Evolutionary conservation across 1,140 invertebrate genomes (phyloP), one percentile per base, ranked within the genome.

Genomic region (Phymorhynchus buccinoides): DNA sequence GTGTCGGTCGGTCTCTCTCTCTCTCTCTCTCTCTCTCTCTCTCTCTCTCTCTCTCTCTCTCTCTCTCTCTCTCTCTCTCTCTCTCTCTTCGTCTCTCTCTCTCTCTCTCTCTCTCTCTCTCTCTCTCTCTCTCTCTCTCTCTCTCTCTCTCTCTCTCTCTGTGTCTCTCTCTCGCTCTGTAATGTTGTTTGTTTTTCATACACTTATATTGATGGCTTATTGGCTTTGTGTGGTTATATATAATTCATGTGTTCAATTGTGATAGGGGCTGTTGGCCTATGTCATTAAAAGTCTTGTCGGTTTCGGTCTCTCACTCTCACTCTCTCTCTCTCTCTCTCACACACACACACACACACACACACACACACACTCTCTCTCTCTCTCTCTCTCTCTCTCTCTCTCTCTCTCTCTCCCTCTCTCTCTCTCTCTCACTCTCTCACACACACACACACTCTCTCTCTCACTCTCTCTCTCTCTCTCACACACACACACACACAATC

Each of bases 161-260:
- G n/a, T n/a, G n/a, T n/a, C n/a, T n/a, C n/a, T n/a, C n/a, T n/a
- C n/a, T n/a, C n/a, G n/a, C n/a, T n/a, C n/a, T n/a, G n/a, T n/a
- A n/a, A n/a, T n/a, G n/a, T n/a, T n/a, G n/a, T n/a, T n/a, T n/a
- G n/a, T n/a, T n/a, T n/a, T n/a, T n/a, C n/a, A n/a, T n/a, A n/a
- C n/a, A n/a, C n/a, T n/a, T n/a, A n/a, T n/a, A n/a, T n/a, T n/a
- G n/a, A n/a, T n/a, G n/a, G n/a, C n/a, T n/a, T n/a, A n/a, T n/a
- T n/a, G n/a, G n/a, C n/a, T n/a, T n/a, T n/a, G n/a, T n/a, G 16
- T 80, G 39, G 68, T 84, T 84, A 7, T 84, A 37, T 68, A 32
- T 66, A 48, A 75, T 79, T 32, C 48, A n/a, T 35, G 56, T 86
- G 77, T 75, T n/a, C n/a, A n/a, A n/a, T n/a, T n/a, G n/a, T n/a